Base-by-base conservation (phyloP, 2,888 invertebrate species). In the Ariolimax columbianus region DNA sequence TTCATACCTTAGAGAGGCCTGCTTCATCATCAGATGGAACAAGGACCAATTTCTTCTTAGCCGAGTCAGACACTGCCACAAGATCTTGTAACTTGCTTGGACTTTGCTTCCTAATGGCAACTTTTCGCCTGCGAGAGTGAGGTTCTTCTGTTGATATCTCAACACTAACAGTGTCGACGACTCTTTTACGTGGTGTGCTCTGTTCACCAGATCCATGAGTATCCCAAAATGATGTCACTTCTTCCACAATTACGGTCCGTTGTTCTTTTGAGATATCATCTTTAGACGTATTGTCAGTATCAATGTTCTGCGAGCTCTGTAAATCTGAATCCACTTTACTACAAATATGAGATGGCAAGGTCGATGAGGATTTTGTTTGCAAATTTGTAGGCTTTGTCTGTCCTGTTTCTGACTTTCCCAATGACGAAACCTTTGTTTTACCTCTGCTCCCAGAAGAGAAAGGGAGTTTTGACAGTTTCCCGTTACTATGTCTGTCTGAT, bases 211-310 rank as follows among this genome's bases (percentile, higher is more conserved):
- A 89, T 79, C 89, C 89, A 85, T 91, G 91, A 73, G 90, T 90
- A 86, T 91, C 91, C 89, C 89, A 90, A 33, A 88, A 86, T 9
- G 91, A 90, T 11, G 90, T 90, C 0, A 89, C 86, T 33, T 88
- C 89, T 82, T 90, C 90, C 14, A 51, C 23, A 36, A 82, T 66
- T 23, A 77, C 11, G 0, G 51, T 40, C 7, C n/a, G 1, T 1
- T 51, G 30, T 9, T 75, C 75, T 33, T 36, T 19, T 7, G 26
- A 36, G 17, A 72, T n/a, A 4, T 51, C 47, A 51, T 33, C 55
- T 55, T 33, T 33, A 72, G 17, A 6, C 33, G 6, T 78, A 51
- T 59, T n/a, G 19, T n/a, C 55, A n/a, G 40, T 43, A 9, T 30
- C 30, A 33, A 19, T 63, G 11, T 79, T 47, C 2, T 23, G 23